These are phyloP conservation scores for Poliocrania exsul DNA, from an alignment of 2,797 vertebrate species.

Conservation along the genomic window DNA sequence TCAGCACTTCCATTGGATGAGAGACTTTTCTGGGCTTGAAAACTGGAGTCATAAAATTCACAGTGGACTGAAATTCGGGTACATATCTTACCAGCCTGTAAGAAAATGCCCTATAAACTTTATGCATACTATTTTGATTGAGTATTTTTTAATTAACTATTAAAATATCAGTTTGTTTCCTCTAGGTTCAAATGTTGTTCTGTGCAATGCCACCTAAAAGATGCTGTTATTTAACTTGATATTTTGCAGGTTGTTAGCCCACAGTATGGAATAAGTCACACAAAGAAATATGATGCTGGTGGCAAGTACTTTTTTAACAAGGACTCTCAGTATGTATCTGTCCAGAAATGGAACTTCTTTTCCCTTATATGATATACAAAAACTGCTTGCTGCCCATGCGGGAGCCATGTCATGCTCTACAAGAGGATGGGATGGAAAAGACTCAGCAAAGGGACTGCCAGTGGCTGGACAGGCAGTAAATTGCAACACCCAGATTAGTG, in stretches of 20 bases:
- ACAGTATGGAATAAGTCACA: background rate
- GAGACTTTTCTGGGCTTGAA: background rate
- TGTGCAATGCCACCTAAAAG: background rate
- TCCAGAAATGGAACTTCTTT: background rate
- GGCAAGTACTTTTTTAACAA: background rate
- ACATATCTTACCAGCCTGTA: background rate
- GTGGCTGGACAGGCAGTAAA: background rate
- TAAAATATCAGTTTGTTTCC: background rate
- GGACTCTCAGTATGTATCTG: background rate
- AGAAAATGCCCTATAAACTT: slow-evolving; percentile 14
- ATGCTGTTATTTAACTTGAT: background rate
- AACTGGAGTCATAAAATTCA: background rate
- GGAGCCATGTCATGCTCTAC: background rate
- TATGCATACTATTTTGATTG: background rate
- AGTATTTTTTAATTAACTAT: slow-evolving; percentile 8
- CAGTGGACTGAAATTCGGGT: background rate
- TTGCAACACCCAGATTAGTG: background rate
- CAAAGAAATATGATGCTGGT: background rate
- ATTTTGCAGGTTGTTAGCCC: background rate
- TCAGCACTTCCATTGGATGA: background rate
- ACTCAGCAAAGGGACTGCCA: background rate
- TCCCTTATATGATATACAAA: background rate
- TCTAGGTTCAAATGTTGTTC: background rate
- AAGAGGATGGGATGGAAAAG: background rate
- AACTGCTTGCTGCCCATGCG: background rate